Base-by-base conservation (phyloP, 2,113 vertebrate species). In the Piprites chloris region DNA sequence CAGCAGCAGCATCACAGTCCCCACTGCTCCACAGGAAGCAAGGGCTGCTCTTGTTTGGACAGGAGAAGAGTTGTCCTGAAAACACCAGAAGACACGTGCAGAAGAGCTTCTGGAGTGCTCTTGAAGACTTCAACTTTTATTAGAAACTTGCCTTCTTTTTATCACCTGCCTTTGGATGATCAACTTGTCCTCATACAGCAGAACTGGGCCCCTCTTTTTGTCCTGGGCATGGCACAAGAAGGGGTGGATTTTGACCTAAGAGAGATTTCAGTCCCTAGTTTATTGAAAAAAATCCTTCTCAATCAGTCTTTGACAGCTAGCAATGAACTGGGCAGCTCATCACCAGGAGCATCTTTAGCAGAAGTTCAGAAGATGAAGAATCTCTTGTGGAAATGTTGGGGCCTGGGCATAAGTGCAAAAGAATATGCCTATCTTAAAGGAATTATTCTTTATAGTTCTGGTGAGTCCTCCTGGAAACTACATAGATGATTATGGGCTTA, bases 341-440 rank as follows among this genome's bases (percentile, higher is more conserved):
- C 85, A 59, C 12, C 37, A 49, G 94, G 66, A 76, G 42, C 67
- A 26, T 37, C 93, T 73, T 73, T 76, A 49, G 33, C 21, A 80
- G 94, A 96, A 80, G 73, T 93, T 63, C 87, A 96, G 87, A 96
- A 93, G 52, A 76, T 97, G 33, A 96, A 90, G 79, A 73, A 85
- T 66, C 96, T 96, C 78, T 68, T 97, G 63, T 52, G 77, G 76
- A 95, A 96, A 65, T 90, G 95, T 50, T 97, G 96, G 97, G 79
- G 88, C 30, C 59, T 95, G 65, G 79, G 94, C 8, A 13, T 97
- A 85, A 95, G 85, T 42, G 87, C 84, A 61, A 97, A 96, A 87
- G 96, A 97, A 85, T 95, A 96, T 46, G 95, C 89, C 7, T 98
- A 95, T 73, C 91, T 98, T 77, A 97, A 97, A 95, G 96, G 92